A percentile compares a stretch with the other conserved stretches of the same genome.
These are phyloP conservation scores for Semnopithecus entellus DNA, from an alignment of 2,113 vertebrate species.

Conservation along the genomic window DNA sequence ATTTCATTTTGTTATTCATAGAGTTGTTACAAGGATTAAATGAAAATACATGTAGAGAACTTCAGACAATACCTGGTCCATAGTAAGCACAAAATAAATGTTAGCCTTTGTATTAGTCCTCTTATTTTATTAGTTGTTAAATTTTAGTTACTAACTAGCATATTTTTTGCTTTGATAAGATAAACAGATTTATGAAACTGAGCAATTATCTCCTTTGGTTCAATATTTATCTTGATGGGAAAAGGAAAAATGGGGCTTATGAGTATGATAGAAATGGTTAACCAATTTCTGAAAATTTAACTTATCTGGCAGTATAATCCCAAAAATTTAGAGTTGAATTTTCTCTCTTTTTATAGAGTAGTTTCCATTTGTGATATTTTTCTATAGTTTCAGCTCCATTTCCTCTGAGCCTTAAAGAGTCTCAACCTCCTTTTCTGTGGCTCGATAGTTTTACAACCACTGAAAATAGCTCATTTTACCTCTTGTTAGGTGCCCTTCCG, in stretches of 20 bases:
- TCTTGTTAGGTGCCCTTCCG: slow-evolving; percentile 74
- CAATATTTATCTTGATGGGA: slow-evolving; percentile 6
- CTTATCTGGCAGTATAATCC: not conserved
- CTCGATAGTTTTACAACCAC: slow-evolving; percentile 67
- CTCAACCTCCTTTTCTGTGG: slow-evolving; percentile 61
- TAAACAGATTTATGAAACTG: slow-evolving; percentile 51
- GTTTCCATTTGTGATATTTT: not conserved
- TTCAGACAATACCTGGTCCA: slow-evolving; percentile 9
- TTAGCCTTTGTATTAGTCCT: slow-evolving; percentile 44
- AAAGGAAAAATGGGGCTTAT: not conserved
- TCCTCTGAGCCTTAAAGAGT: slow-evolving; percentile 59
- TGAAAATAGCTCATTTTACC: slow-evolving; percentile 71
- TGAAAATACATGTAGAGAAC: not conserved
- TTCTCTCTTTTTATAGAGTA: not conserved
- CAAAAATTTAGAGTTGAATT: not conserved
- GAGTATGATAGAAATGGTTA: not conserved
- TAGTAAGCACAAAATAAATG: slow-evolving; percentile 21
- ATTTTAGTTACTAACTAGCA: slow-evolving; percentile 55
- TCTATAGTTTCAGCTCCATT: slow-evolving; percentile 57
- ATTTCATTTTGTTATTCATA: not conserved
- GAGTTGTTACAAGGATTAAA: slow-evolving; percentile 12
- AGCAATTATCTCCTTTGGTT: slow-evolving; percentile 28
- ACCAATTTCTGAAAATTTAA: not conserved
- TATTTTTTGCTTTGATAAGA: slow-evolving; percentile 22
- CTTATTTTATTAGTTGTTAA: slow-evolving; percentile 29